Conservation (phyloP, 2,888 invertebrate species). For the Gandaritis pyraliata region DNA sequence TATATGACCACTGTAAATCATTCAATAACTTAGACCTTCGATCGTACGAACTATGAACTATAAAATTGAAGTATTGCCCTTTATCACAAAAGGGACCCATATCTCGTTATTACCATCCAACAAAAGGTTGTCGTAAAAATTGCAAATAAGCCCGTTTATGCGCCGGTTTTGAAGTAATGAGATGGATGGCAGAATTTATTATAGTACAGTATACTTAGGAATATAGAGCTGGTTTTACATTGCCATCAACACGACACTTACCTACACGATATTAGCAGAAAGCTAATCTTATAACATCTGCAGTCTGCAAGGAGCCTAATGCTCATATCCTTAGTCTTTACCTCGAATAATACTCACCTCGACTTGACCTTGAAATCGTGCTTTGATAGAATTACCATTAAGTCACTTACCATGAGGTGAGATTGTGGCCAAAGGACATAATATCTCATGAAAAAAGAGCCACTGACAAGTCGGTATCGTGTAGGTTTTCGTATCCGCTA, state of each 20-base stretch:
- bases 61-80: constrained; percentile 79
- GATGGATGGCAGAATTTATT: constrained; percentile 56
- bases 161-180: constrained; percentile 60
- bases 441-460: too few species aligned
- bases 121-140: constrained; percentile 77
- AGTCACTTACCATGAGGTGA: too few species aligned
- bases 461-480: too few species aligned
- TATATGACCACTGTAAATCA: constrained; percentile 79
- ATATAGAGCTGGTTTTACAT: constrained; percentile 12
- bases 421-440: too few species aligned
- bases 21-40: constrained; percentile 68
- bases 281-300: too few species aligned
- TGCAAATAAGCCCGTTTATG: constrained; percentile 72
- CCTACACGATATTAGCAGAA: neutral
- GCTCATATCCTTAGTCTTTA: too few species aligned
- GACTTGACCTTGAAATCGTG: too few species aligned
- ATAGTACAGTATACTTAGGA: constrained; percentile 47
- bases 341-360: too few species aligned
- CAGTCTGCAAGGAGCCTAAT: too few species aligned
- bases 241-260: too few species aligned
- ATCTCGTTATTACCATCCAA: constrained; percentile 67
- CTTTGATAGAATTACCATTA: too few species aligned
- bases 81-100: constrained; percentile 68
- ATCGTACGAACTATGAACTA: constrained; percentile 78
- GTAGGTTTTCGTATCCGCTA: too few species aligned